A percentile compares a stretch with the other conserved stretches of the same genome.
These are phyloP conservation scores for Ifrita kowaldi DNA, from an alignment of 2,113 vertebrate species.

Conservation along the genomic window DNA sequence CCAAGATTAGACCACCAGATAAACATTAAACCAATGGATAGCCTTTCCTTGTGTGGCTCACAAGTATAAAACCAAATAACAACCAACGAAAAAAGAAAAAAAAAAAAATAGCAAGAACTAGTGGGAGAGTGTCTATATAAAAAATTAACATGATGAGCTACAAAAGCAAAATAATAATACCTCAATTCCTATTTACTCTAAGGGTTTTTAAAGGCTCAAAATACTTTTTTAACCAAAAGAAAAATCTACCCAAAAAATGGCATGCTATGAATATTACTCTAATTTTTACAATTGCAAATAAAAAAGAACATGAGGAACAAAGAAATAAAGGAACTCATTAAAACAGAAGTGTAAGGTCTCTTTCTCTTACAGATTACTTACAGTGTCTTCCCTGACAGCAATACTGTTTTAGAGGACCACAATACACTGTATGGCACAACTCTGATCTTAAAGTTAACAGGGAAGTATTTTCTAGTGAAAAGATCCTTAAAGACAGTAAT, in stretches of 20 bases:
- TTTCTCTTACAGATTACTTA: not conserved
- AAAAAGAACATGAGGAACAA: not conserved
- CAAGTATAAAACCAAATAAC: not conserved
- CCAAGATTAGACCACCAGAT: not conserved
- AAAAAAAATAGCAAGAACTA: not conserved
- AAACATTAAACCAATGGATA: not conserved
- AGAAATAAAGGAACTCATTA: not conserved
- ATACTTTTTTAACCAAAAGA: not conserved
- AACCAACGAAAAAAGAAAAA: not conserved
- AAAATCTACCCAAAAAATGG: not conserved
- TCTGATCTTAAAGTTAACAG: not conserved
- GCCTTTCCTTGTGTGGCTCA: not conserved
- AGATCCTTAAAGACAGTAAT: not conserved
- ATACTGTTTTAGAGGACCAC: not conserved
- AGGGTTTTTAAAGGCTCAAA: not conserved
- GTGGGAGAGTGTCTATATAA: fast-evolving
- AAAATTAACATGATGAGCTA: not conserved
- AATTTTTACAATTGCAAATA: not conserved
- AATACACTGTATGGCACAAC: not conserved
- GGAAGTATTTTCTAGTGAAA: not conserved
- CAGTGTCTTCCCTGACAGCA: fast-evolving
- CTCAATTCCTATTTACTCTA: not conserved
- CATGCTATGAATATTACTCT: not conserved
- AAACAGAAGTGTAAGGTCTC: not conserved
- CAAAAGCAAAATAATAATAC: not conserved